These are phyloP conservation scores for Chiridota heheva DNA, from an alignment of 35 echinoderm and acorn worm species.

Conservation along the genomic window DNA sequence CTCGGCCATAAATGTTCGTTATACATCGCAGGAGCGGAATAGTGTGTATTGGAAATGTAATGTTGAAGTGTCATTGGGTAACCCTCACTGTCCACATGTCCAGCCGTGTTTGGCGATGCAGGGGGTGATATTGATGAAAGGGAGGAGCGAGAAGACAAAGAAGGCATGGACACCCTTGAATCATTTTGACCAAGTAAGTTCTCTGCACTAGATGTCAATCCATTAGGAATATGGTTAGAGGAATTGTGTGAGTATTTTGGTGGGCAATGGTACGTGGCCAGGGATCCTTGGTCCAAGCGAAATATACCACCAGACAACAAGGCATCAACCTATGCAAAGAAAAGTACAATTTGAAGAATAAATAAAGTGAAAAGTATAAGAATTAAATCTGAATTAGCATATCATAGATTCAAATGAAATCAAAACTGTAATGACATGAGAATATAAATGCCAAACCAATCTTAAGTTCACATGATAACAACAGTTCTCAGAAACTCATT, in stretches of 20 bases:
- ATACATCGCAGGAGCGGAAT: not conserved
- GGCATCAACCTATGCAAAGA: slow-evolving; percentile 76
- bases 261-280: no score
- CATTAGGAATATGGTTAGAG: slow-evolving; percentile 12
- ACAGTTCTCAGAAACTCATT: no score
- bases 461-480: no score
- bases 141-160: slow-evolving; percentile 83
- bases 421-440: no score
- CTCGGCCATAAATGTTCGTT: not conserved
- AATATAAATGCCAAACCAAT: no score
- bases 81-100: slow-evolving; percentile 13
- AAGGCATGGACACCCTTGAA: slow-evolving; percentile 58
- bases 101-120: slow-evolving; percentile 72
- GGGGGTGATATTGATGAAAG: slow-evolving; percentile 95
- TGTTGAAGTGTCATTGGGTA: slow-evolving; percentile 14
- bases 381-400: no score
- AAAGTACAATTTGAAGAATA: no score
- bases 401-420: no score
- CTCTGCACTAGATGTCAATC: slow-evolving; percentile 17
- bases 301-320: slow-evolving; percentile 81
- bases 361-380: no score
- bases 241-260: not conserved
- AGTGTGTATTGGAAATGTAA: slow-evolving; percentile 17
- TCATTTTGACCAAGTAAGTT: slow-evolving; percentile 41
- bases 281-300: slow-evolving; percentile 41